Conservation (phyloP, 2,113 vertebrate species). For the rat (Rattus norvegicus) region GRCr8 NC_086030.1:17443001-17443500, state of each 20-base stretch:
- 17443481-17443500: background rate
- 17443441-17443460: background rate
- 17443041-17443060: background rate
- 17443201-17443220: background rate
- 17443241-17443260: background rate
- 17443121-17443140: background rate
- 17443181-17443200: background rate
- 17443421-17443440: background rate
- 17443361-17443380: background rate
- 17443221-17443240: background rate
- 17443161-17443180: background rate
- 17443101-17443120: background rate
- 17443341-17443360: background rate
- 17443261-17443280: background rate
- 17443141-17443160: background rate
- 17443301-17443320: background rate
- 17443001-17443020: background rate
- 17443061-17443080: background rate
- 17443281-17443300: background rate
- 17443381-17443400: background rate
- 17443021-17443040: background rate
- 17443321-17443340: background rate
- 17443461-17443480: background rate
- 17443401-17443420: accelerated
- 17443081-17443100: background rate